Evolutionary conservation across 2,888 invertebrate genomes (phyloP).

Genomic region (Leptinotarsa peninsularis): DNA sequence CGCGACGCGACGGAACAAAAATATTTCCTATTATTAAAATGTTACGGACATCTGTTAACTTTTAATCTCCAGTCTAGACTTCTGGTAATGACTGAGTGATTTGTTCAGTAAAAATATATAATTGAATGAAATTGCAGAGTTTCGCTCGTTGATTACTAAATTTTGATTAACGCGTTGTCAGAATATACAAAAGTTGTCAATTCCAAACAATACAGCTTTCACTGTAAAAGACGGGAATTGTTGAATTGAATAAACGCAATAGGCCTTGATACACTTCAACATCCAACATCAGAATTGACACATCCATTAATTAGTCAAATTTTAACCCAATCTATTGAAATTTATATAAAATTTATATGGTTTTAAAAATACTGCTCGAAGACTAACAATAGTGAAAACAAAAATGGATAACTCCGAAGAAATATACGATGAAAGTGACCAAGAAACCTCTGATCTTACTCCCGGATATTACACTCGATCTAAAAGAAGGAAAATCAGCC

Average conservation of each 20-base stretch:
- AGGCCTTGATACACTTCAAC: background rate
- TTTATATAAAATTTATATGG: conserved; percentile 31
- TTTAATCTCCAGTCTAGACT: background rate
- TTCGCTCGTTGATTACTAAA: no score
- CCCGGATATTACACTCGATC: conserved; percentile 52
- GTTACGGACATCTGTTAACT: background rate
- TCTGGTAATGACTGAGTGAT: no score
- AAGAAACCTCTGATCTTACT: conserved; percentile 28
- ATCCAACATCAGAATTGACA: conserved; percentile 39
- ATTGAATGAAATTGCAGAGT: no score
- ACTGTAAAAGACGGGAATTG: no score
- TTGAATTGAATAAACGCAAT: background rate
- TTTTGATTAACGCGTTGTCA: no score
- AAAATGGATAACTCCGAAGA: conserved; percentile 50
- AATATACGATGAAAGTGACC: conserved; percentile 53
- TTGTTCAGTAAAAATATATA: no score
- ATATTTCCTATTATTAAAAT: no score
- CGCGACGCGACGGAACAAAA: no score
- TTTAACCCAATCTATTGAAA: conserved; percentile 36
- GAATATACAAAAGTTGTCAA: no score
- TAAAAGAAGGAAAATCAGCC: conserved; percentile 50
- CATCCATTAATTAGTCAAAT: conserved; percentile 37
- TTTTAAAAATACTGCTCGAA: conserved; percentile 32
- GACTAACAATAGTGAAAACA: conserved; percentile 1
- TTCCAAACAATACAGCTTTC: no score